Base-by-base conservation (phyloP, 2,113 vertebrate species). In the Irena cyanogastra region DNA sequence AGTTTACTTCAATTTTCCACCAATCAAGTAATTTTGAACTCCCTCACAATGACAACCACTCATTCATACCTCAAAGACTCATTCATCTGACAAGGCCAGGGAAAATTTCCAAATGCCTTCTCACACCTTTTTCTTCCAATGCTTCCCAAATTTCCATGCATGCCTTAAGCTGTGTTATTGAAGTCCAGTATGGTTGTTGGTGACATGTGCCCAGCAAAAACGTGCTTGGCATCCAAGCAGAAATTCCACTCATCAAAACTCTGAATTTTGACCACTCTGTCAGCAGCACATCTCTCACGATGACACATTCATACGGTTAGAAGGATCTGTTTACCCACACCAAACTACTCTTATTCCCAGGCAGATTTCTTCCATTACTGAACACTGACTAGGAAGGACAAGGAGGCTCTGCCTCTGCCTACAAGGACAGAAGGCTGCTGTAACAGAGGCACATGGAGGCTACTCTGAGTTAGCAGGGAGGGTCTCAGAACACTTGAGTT, bases 231-330 rank as follows among this genome's bases (percentile, higher is more conserved):
- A 74, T 65, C 22, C 50, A 60, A 65, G 76, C 24, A 68, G 28
- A 77, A 70, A 27, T 47, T 60, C 21, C 47, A 85, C 7, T 14
- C 1, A 1, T 27, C 8, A 11, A 23, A 24, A 7, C 26, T 23
- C 39, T 23, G 10, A 41, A 61, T 33, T 66, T 63, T 83, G 37
- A 88, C 15, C 35, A 61, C 9, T 18, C 45, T 30, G 14, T 69
- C 39, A 37, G 60, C 52, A 79, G 47, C 33, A 83, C 79, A 70
- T 8, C 13, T 33, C 13, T 50, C 35, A 45, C 1, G 5, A 2
- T 28, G 44, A 47, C 31, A 49, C 10, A 31, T 21, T 33, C 3
- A 0, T 35, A 28, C 31, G 41, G 9, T 20, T 14, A 65, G 0
- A 1, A 23, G 30, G 8, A 68, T 56, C 35, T 61, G 31, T 60